Evolutionary conservation across 2,113 vertebrate genomes (phyloP), one percentile per base, ranked within the genome.

Genomic region (Zapus hudsonius): DNA sequence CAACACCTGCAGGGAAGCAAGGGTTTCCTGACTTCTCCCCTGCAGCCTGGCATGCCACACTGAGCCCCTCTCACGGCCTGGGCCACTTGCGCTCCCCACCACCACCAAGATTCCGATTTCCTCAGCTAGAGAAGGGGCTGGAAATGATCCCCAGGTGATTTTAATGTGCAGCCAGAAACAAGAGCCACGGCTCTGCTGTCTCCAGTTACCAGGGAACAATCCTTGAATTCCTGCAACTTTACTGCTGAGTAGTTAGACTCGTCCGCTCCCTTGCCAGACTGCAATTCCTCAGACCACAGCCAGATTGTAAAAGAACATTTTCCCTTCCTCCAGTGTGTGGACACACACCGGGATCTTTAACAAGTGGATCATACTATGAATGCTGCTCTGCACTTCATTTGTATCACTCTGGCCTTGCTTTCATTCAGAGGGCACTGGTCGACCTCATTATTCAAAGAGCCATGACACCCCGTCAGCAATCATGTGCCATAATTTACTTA

Each of bases 131-230:
- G 42, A 31, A 74, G 57, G 33, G 22, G 31, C 44, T 69, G 40
- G 55, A 91, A 66, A 66, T 5, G 15, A 59, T n/a, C 47, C 52
- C 78, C 73, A 90, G 73, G 64, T 94, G 92, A 92, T 52, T 80
- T 83, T 73, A 52, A 57, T 72, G 63, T 61, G 44, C 25, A 29
- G 15, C 61, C 55, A 29, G 69, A 42, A 80, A 67, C 44, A 57
- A 81, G 69, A 90, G 52, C 2, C 61, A 25, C 23, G 2, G 47
- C 17, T 33, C 38, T 33, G 19, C 61, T 38, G 36, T 74, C n/a
- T 80, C 42, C 52, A 55, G 82, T 61, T 69, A 57, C 79, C 84
- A 66, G 76, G 84, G 36, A 87, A 63, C 63, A 55, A 29, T 47
- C 44, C 87, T 59, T 17, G 16, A 33, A 90, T 74, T 86, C 33